Conservation (phyloP, 2,113 vertebrate genomes). For the Psittacula cyanocephala region DNA sequence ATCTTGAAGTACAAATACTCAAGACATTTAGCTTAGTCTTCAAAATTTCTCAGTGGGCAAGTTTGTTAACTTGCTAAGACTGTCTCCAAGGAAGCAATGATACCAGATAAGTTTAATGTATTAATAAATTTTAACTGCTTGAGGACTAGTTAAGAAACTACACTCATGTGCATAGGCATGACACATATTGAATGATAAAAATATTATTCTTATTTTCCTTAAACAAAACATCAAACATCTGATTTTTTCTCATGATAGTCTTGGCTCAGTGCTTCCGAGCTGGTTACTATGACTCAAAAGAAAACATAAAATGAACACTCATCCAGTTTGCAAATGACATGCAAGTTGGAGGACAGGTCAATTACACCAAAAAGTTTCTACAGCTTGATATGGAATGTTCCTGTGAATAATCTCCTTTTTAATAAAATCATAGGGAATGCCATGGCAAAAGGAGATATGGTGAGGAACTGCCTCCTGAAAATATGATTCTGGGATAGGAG, state of each 20-base stretch:
- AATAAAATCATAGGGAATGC: neutral
- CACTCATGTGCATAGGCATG: neutral
- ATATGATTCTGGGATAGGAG: neutral
- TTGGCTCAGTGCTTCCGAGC: neutral
- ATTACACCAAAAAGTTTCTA: neutral
- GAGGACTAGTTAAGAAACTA: neutral
- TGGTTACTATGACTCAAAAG: neutral
- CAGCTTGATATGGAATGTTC: neutral
- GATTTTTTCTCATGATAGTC: neutral
- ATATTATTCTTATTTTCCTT: neutral
- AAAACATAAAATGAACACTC: neutral
- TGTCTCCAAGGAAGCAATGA: neutral
- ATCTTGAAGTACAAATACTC: constrained; percentile 5
- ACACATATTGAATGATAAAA: neutral
- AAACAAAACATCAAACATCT: neutral
- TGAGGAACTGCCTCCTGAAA: neutral
- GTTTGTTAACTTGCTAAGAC: neutral
- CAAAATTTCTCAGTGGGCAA: neutral
- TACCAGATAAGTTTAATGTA: neutral
- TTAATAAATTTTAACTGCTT: neutral
- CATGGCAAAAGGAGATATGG: neutral
- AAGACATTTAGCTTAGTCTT: neutral
- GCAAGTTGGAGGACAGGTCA: neutral
- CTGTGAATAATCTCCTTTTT: neutral
- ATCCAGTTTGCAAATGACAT: neutral